These are phyloP conservation scores for Chiridota heheva DNA, from an alignment of 35 echinoderm and acorn worm genomes.

Conservation along the genomic window DNA sequence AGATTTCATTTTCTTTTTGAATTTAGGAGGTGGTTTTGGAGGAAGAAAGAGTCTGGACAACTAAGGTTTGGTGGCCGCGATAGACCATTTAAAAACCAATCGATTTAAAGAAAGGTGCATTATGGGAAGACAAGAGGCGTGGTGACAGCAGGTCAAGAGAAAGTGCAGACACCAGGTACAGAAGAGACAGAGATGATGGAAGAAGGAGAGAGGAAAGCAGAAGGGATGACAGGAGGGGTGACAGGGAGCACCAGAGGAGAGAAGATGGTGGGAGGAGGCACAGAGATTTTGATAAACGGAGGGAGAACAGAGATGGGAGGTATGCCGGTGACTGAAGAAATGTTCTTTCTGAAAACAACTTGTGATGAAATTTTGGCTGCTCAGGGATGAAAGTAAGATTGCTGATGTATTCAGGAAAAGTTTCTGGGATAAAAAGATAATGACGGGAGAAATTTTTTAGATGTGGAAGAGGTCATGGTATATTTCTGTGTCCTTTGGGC, in stretches of 20 bases:
- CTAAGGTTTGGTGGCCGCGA: slow-evolving; percentile 92
- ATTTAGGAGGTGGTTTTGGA: slow-evolving; percentile 91
- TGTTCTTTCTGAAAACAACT: background rate
- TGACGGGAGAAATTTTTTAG: too few relatives aligned
- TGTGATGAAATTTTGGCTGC: background rate
- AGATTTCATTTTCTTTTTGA: background rate
- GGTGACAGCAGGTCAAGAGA: too few relatives aligned
- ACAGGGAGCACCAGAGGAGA: background rate
- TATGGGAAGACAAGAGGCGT: background rate
- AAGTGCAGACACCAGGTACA: background rate
- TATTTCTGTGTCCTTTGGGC: too few relatives aligned
- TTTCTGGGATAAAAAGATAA: too few relatives aligned
- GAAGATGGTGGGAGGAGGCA: background rate
- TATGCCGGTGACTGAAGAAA: too few relatives aligned
- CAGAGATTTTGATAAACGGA: slow-evolving; percentile 22
- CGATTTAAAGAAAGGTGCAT: background rate
- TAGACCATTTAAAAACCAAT: slow-evolving; percentile 82
- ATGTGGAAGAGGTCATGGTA: too few relatives aligned
- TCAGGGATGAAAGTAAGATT: background rate
- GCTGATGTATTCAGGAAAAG: background rate
- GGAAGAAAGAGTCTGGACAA: slow-evolving; percentile 97
- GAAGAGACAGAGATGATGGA: background rate
- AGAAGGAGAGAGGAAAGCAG: background rate
- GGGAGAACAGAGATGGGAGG: background rate
- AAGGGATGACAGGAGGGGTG: background rate